Percentiles rank a stretch among this genome's conserved stretches.
These are phyloP conservation scores for Drosophila guanche DNA, from an alignment of 1,140 invertebrate genomes.

Conservation along the genomic window DNA sequence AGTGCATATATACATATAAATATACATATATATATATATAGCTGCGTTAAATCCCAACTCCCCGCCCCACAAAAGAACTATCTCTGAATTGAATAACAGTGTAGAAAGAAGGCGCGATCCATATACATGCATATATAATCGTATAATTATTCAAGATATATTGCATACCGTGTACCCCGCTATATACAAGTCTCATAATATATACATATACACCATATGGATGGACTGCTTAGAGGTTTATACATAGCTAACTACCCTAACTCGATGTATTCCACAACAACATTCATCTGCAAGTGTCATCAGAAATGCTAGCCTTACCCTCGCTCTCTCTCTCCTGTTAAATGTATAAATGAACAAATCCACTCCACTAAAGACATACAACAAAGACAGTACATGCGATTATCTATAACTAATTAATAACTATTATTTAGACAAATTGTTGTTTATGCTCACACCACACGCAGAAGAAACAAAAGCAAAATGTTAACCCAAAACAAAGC, in stretches of 20 bases:
- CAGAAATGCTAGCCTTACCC: too few relatives aligned
- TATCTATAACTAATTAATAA: constrained; percentile 22
- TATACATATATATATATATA: constrained; percentile 35
- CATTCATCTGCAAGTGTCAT: too few relatives aligned
- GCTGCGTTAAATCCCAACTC: constrained; percentile 17
- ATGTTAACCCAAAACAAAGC: constrained; percentile 24
- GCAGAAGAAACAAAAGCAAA: not conserved
- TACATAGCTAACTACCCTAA: too few relatives aligned
- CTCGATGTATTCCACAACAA: too few relatives aligned
- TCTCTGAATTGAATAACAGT: constrained; percentile 45
- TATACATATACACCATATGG: too few relatives aligned
- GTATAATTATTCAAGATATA: constrained; percentile 35
- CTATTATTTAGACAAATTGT: constrained; percentile 63
- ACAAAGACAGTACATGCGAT: not conserved
- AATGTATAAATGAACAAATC: too few relatives aligned
- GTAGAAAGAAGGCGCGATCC: constrained; percentile 16
- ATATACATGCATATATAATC: constrained; percentile 39
- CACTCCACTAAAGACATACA: not conserved
- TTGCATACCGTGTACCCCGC: constrained; percentile 4
- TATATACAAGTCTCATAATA: constrained; percentile 12
- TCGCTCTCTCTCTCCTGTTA: too few relatives aligned
- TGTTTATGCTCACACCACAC: constrained; percentile 51
- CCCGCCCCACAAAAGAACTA: constrained; percentile 20
- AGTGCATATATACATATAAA: constrained; percentile 25
- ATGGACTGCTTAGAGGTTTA: too few relatives aligned